These are phyloP conservation scores for Lophius piscatorius DNA, from an alignment of 2,113 vertebrate genomes.

Conservation along the genomic window DNA sequence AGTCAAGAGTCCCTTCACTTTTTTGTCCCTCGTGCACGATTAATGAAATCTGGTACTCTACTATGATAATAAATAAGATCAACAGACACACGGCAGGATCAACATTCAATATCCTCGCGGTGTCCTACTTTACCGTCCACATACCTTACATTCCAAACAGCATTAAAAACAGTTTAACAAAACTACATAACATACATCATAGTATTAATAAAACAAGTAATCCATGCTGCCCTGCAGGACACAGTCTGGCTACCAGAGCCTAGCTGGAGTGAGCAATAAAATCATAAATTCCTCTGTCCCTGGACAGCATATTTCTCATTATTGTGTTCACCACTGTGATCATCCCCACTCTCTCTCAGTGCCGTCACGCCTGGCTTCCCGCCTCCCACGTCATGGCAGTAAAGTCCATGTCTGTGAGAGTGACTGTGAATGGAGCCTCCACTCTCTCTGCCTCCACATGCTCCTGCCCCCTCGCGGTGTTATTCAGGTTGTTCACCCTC, in stretches of 20 bases:
- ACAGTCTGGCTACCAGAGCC: conserved; percentile 49
- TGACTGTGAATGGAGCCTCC: conserved; percentile 79
- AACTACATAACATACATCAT: conserved; percentile 27
- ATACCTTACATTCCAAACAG: neutral
- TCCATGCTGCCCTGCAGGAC: conserved; percentile 54
- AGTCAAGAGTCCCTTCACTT: neutral
- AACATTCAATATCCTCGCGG: neutral
- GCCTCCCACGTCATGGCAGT: conserved; percentile 65
- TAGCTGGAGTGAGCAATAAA: conserved; percentile 26
- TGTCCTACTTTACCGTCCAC: neutral
- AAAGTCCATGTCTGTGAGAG: conserved; percentile 78
- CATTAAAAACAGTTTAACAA: conserved; percentile 16
- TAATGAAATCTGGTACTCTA: neutral
- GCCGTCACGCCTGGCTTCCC: conserved; percentile 53
- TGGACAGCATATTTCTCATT: conserved; percentile 18
- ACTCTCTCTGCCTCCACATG: conserved; percentile 47
- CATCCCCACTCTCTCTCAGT: neutral
- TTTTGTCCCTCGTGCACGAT: neutral
- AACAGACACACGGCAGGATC: conserved; percentile 3
- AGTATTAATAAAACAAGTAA: conserved; percentile 59
- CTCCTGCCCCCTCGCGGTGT: neutral
- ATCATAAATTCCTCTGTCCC: conserved; percentile 25
- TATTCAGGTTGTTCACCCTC: conserved; percentile 74
- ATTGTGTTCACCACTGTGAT: neutral
- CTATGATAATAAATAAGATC: conserved; percentile 36